Conservation (phyloP, 2,797 vertebrate species). For the Spondyliosoma cantharus region DNA sequence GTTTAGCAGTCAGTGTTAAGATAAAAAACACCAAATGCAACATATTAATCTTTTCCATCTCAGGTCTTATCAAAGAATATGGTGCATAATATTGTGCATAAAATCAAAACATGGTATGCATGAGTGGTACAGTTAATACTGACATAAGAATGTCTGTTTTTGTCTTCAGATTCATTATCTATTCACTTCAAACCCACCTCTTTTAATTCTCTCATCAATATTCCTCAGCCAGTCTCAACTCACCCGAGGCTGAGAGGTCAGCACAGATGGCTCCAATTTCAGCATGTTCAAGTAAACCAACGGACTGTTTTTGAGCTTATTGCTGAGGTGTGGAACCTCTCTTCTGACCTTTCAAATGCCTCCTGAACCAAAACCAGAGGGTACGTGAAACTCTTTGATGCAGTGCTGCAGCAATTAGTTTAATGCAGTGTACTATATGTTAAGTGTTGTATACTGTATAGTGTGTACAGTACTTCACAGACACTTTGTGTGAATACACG, state of each 20-base stretch:
- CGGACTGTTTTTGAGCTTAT: slow-evolving; percentile 44
- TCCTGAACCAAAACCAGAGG: slow-evolving; percentile 29
- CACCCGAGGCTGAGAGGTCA: slow-evolving; percentile 49
- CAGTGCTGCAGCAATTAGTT: slow-evolving; percentile 16
- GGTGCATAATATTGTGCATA: background rate
- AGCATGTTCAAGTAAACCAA: slow-evolving; percentile 28
- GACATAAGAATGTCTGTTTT: slow-evolving; percentile 30
- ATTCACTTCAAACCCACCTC: slow-evolving; percentile 60
- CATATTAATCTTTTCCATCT: slow-evolving; percentile 15
- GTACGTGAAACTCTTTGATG: slow-evolving; percentile 9
- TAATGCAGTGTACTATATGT: background rate
- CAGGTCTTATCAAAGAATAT: background rate
- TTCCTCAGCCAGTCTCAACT: slow-evolving; percentile 45
- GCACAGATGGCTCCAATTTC: slow-evolving; percentile 43
- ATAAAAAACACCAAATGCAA: slow-evolving; percentile 8
- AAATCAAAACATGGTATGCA: slow-evolving; percentile 17
- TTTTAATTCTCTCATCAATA: slow-evolving; percentile 70
- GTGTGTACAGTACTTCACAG: slow-evolving; percentile 2
- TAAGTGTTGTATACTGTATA: background rate
- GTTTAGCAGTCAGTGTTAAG: slow-evolving; percentile 2
- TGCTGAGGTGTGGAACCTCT: slow-evolving; percentile 39
- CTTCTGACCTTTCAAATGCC: slow-evolving; percentile 48
- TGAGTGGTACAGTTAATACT: slow-evolving; percentile 23
- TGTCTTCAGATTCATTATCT: slow-evolving; percentile 40
- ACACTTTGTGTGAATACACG: background rate